Evolutionary conservation across 1,140 invertebrate species (phyloP).

Genomic region (Teleopsis dalmanni): DNA sequence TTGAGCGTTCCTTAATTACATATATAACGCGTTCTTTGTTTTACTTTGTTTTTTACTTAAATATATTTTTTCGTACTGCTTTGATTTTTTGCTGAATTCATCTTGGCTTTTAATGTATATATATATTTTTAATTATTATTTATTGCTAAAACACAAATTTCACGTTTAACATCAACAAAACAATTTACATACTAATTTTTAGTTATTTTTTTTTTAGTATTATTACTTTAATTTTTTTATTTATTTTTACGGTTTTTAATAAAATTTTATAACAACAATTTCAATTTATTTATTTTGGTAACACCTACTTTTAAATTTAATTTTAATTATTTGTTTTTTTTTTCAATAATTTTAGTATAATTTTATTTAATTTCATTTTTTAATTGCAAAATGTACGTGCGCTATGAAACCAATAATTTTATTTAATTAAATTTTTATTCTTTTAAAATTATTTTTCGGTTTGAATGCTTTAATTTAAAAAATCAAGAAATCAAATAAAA

Average conservation of each 20-base stretch:
- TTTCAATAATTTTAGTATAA: conserved; percentile 19
- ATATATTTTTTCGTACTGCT: too few species aligned
- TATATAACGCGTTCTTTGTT: conserved; percentile 22
- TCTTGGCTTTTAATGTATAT: too few species aligned
- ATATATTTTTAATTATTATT: too few species aligned
- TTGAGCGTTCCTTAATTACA: not conserved
- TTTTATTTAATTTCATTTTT: conserved; percentile 21
- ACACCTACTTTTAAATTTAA: conserved; percentile 27
- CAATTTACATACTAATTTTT: too few species aligned
- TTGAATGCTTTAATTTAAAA: too few species aligned
- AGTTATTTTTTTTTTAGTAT: conserved; percentile 36
- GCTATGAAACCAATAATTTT: conserved; percentile 44
- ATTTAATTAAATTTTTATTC: conserved; percentile 19
- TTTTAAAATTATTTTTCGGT: conserved; percentile 28
- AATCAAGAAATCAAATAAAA: not conserved
- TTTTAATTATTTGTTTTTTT: conserved; percentile 18
- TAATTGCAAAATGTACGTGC: conserved; percentile 43
- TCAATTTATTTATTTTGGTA: conserved; percentile 43
- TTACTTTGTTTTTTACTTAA: conserved; percentile 32
- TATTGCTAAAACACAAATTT: too few species aligned
- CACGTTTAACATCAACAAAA: too few species aligned
- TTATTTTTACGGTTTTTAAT: conserved; percentile 19
- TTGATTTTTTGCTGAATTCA: too few species aligned
- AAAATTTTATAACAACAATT: conserved; percentile 29
- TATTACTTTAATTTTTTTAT: conserved; percentile 33